A percentile compares a stretch with the other conserved stretches of the same genome.
phyloP scores from a whole-genome alignment of 2,888 invertebrate species.

The Timandra comae region DNA sequence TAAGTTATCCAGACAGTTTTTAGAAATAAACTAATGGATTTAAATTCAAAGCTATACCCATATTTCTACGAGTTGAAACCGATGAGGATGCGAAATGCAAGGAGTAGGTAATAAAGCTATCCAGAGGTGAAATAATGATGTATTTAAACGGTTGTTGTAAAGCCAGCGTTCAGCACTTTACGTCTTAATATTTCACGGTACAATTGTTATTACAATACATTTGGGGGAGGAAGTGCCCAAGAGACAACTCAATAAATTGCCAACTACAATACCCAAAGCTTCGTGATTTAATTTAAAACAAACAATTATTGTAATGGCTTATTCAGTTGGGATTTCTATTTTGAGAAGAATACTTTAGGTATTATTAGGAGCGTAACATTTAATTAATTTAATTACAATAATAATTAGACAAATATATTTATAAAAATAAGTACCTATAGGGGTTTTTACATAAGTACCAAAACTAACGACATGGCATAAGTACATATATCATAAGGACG shows the following conservation, averaged over 20 bases:
- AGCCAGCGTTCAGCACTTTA: slow-evolving; percentile 29
- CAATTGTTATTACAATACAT: slow-evolving; percentile 32
- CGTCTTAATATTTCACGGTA: slow-evolving; percentile 31
- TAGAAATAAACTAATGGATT: too few relatives aligned
- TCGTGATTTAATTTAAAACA: slow-evolving; percentile 1
- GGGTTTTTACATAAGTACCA: too few relatives aligned
- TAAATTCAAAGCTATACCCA: slow-evolving; percentile 7
- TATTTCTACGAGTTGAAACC: slow-evolving; percentile 9
- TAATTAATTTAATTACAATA: too few relatives aligned
- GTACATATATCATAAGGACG: too few relatives aligned
- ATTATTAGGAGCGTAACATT: too few relatives aligned
- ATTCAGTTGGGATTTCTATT: too few relatives aligned
- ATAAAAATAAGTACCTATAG: too few relatives aligned
- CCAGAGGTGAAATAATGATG: slow-evolving; percentile 29
- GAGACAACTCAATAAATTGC: slow-evolving; percentile 21
- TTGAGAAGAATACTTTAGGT: too few relatives aligned
- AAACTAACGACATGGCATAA: too few relatives aligned
- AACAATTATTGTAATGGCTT: too few relatives aligned
- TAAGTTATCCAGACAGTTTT: too few relatives aligned
- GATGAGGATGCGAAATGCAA: slow-evolving; percentile 15
- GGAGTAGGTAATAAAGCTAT: slow-evolving; percentile 26
- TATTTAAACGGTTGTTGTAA: slow-evolving; percentile 31
- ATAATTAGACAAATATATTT: too few relatives aligned
- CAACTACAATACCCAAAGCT: slow-evolving; percentile 16
- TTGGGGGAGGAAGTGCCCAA: slow-evolving; percentile 22